Conservation (phyloP, 1,140 invertebrate species). For the Conopomorpha cramerella region DNA sequence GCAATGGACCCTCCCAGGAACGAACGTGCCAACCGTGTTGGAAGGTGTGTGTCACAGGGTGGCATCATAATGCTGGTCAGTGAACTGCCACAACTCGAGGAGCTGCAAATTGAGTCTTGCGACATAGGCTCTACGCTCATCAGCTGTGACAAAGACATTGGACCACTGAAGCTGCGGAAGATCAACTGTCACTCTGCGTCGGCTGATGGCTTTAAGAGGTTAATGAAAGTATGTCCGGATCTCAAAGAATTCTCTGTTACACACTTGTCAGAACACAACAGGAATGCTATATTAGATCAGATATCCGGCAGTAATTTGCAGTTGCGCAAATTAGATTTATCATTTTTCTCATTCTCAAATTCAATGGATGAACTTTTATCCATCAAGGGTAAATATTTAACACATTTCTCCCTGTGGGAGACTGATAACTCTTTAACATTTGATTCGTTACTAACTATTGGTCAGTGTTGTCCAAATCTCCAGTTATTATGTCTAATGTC, state of each 20-base stretch:
- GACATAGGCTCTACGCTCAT: conserved; percentile 53
- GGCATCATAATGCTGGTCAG: conserved; percentile 48
- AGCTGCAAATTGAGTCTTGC: conserved; percentile 49
- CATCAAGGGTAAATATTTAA: conserved; percentile 42
- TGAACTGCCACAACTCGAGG: conserved; percentile 43
- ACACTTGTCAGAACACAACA: conserved; percentile 40
- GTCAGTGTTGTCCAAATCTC: conserved; percentile 38
- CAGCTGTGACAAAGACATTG: conserved; percentile 25
- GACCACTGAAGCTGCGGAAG: conserved; percentile 40
- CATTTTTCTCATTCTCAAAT: conserved; percentile 43
- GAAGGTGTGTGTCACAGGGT: conserved; percentile 44
- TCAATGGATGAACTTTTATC: conserved; percentile 33
- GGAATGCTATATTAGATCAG: conserved; percentile 43
- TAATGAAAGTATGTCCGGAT: conserved; percentile 46
- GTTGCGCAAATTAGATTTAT: conserved; percentile 38
- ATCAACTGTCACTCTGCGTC: conserved; percentile 51
- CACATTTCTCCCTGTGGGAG: conserved; percentile 50
- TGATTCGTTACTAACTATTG: conserved; percentile 35
- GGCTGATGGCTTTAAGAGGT: conserved; percentile 37
- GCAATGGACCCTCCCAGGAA: conserved; percentile 52
- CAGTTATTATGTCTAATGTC: conserved; percentile 37
- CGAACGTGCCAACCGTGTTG: conserved; percentile 33
- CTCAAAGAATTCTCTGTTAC: conserved; percentile 45
- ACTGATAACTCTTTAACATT: conserved; percentile 40
- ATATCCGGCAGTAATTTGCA: conserved; percentile 34